Base-by-base conservation (phyloP, 92 coral and sea anemone species). In the Zoanthus sansibaricus region DNA sequence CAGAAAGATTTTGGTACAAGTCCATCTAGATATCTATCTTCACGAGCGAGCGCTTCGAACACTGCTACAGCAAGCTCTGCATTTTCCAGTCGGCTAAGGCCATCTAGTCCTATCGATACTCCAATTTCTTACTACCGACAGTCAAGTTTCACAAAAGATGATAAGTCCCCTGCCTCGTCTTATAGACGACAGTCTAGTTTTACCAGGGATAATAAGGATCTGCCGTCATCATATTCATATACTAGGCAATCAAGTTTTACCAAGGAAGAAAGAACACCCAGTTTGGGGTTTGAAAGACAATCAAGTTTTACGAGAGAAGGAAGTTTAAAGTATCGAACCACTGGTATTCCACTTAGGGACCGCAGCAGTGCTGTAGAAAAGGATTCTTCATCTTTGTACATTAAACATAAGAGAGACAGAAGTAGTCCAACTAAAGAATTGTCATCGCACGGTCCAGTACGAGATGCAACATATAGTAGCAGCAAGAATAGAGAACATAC, bases 171-270 rank as follows among this genome's bases (percentile, higher is more conserved):
- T 32, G 15, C 45, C 1, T 67, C 85, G 20, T 80, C 75, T n/a
- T 80, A 80, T 67, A 45, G 61, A 32, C 67, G 85, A 10, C 74
- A 80, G 44, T 64, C 85, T 14, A 80, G 85, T 56, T 80, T 80
- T 31, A 66, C 85, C 20, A 80, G 85, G 33, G 85, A 80, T 80
- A 74, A 80, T 16, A 64, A 33, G 25, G 20, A 16, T 7, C 73
- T 13, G 16, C 47, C 47, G 15, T 69, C 25, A 37, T 61, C 83
- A 32, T 79, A 69, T 44, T 18, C 84, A 12, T 79, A 62, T 49
- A 68, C 11, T 15, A 58, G 84, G 31, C 73, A 79, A 47, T 64
- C 84, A 79, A 79, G 84, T 79, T 79, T 79, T 17, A 79, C 84
- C 55, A 64, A 72, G 30, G 84, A 62, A 9, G 84, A 64, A 46